Percentiles rank a stretch among this genome's conserved stretches.
Conservation (phyloP, 2,888 invertebrate genomes). For the Myopa testacea region DNA sequence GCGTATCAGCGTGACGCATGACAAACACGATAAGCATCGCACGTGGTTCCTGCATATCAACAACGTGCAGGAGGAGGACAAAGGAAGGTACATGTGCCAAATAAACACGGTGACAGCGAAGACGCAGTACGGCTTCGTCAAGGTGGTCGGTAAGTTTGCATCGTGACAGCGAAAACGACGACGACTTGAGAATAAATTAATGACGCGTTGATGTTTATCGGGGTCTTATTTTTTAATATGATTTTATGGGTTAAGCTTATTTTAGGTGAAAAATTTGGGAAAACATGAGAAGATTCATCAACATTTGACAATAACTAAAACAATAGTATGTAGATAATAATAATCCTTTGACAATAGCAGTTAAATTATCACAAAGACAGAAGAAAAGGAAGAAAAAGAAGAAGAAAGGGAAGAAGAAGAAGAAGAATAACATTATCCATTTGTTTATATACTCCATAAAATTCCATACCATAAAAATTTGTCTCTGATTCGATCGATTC, state of each 20-base stretch:
- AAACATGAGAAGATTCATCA: neutral
- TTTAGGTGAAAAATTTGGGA: neutral
- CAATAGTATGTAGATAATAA: no score
- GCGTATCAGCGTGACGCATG: conserved; percentile 90
- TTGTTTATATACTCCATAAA: no score
- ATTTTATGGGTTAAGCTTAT: no score
- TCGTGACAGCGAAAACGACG: neutral
- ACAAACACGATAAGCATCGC: conserved; percentile 82
- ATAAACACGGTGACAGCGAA: conserved; percentile 93
- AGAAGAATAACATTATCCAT: neutral
- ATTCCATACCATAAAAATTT: no score
- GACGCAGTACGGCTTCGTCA: conserved; percentile 91
- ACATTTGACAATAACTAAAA: no score
- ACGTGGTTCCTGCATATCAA: conserved; percentile 94
- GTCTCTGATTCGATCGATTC: no score
- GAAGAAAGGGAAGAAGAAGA: neutral
- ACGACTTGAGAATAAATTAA: neutral
- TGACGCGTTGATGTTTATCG: no score
- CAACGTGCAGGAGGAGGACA: conserved; percentile 91
- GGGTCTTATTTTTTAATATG: no score
- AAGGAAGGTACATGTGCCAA: conserved; percentile 94
- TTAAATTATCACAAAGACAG: neutral
- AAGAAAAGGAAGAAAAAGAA: neutral
- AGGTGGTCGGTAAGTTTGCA: conserved; percentile 83
- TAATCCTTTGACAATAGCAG: no score